Base-by-base conservation (phyloP, 2,888 invertebrate genomes). In the Suillia variegata region DNA sequence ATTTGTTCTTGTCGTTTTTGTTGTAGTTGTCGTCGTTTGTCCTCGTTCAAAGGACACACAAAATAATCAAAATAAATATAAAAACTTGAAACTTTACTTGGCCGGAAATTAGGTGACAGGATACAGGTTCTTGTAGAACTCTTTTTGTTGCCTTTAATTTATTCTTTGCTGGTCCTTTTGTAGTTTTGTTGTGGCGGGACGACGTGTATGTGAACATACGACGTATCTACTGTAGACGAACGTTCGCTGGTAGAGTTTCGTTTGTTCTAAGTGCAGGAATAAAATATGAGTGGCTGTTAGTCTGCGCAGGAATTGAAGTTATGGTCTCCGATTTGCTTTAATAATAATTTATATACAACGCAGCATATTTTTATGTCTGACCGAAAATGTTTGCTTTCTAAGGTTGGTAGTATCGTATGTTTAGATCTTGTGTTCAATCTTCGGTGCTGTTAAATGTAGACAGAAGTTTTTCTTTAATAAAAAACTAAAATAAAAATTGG, bases 31-130 rank as follows among this genome's bases (percentile, higher is more conserved):
- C n/a, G 17, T 8, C 13, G 20, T 45, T 20, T 20, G 45, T 18
- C 18, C 3, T 45, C 20, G 18, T n/a, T n/a, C n/a, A 20, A 45
- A 45, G 20, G 12, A 38, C 26, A n/a, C n/a, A n/a, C n/a, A n/a
- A n/a, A 26, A 26, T 10, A 26, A 26, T 10, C 5, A 26, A 5
- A 26, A 26, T 10, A 26, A 10, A 26, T 26, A 26, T 10, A 38
- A 38, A 38, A 38, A 38, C 38, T 38, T 8, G 38, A n/a, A 38
- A 45, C 45, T 45, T 20, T 6, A 45, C 20, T 45, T 45, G 45
- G 45, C 18, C 72, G 72, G 72, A 72, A 72, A 72, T 72, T 74
- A 74, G 72, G 72, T 74, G 74, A 72, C 72, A 72, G 73, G 66
- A 64, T 45, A 45, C 45, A 45, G 45, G 45, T 45, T 20, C 45